Evolutionary conservation across 35 echinoderm and acorn worm genomes (phyloP), one percentile per base, ranked within the genome.

Genomic region (Apostichopus japonicus): DNA sequence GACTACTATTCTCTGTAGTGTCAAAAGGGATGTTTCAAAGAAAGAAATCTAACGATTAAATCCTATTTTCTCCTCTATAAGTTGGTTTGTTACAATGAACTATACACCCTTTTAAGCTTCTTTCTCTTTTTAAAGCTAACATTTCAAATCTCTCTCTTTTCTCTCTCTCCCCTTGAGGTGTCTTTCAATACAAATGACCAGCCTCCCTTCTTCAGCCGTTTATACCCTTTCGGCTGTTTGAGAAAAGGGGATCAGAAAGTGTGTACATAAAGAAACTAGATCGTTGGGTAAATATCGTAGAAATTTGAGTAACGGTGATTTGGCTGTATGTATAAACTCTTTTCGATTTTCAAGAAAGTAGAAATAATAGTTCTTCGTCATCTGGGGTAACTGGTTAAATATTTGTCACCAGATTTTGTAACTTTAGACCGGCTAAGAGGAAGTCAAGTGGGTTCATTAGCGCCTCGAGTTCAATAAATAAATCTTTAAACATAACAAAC

Each of bases 151-250:
- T 75, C 71, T 75, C 17, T 23, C 10, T 44, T 44, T n/a, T n/a
- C 67, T 19, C 71, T 24, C 21, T 21, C 15, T 14, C 14, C 17
- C 71, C n/a, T 75, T 23, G 0, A 7, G 15, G 15, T 6, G n/a
- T 15, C 71, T 19, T 19, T 23, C 71, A 75, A 75, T 75, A 19
- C 71, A 75, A 75, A 75, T 75, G 71, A 23, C 71, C 71, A 75
- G 71, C 15, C 71, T 75, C 13, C 71, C 71, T 75, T n/a, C 16
- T 75, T 75, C 14, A 75, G 71, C 71, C 71, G 71, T 75, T 75
- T 75, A 75, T 75, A 75, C 71, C 71, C 71, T 75, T 75, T 75
- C 71, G 71, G 71, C 71, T 75, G 71, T 75, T 75, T 75, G 71
- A 75, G 11, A 6, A 75, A 23, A 75, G 71, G 17, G 33, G 16